Evolutionary conservation across 1,140 invertebrate genomes (phyloP).

Genomic region (Tribolium madens): DNA sequence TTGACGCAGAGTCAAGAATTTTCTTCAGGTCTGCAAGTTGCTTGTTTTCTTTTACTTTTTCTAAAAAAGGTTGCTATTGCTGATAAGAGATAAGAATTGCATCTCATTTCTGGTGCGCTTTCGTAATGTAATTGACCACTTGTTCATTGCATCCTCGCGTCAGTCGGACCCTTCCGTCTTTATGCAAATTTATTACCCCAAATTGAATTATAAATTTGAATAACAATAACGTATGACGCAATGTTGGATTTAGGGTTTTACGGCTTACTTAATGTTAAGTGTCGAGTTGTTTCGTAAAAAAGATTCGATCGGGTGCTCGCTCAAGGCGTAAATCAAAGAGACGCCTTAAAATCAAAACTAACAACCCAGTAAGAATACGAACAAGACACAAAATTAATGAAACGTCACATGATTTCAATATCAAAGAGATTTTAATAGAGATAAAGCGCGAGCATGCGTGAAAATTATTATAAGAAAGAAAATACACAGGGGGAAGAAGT

Average conservation of each 20-base stretch:
- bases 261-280: conserved; percentile 47
- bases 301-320: background rate
- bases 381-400: conserved; percentile 65
- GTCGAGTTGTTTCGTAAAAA: background rate
- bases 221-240: conserved; percentile 64
- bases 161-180: conserved; percentile 58
- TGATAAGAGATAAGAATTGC: background rate
- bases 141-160: conserved; percentile 49
- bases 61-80: background rate
- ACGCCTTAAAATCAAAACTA: conserved; percentile 52
- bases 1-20: background rate
- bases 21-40: too few relatives aligned
- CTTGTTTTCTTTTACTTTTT: too few relatives aligned
- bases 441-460: conserved; percentile 64
- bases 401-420: conserved; percentile 67
- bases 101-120: background rate
- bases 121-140: conserved; percentile 52
- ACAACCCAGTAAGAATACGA: conserved; percentile 58
- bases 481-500: conserved; percentile 54
- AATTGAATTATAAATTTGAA: conserved; percentile 66
- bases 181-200: conserved; percentile 64
- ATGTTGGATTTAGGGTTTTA: conserved; percentile 59
- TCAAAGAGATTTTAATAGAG: conserved; percentile 66
- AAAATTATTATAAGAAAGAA: conserved; percentile 65
- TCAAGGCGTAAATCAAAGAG: conserved; percentile 39